Percentiles rank a stretch among this genome's conserved stretches.
These are phyloP conservation scores for Sparidentex hasta DNA, from an alignment of 2,797 vertebrate genomes.

Conservation along the genomic window DNA sequence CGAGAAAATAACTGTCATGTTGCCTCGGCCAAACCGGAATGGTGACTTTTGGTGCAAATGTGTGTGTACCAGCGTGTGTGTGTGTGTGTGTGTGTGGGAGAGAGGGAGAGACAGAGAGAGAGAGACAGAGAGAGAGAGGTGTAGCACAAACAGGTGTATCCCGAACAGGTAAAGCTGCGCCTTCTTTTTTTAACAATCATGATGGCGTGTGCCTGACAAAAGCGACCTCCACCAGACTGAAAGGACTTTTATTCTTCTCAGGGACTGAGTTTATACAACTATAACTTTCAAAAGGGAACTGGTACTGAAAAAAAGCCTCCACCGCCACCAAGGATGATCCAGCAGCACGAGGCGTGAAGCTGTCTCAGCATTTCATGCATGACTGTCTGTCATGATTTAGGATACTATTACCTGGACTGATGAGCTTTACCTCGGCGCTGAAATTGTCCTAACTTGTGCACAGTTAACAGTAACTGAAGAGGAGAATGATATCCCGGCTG, in stretches of 20 bases:
- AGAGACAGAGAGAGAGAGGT: conserved; percentile 22
- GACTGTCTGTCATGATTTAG: conserved; percentile 23
- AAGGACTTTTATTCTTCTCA: conserved; percentile 28
- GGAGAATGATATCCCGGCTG: conserved; percentile 74
- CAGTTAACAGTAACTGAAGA: conserved; percentile 24
- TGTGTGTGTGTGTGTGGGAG: not conserved
- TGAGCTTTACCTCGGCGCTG: conserved; percentile 41
- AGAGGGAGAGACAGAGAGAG: conserved; percentile 29
- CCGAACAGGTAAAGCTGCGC: conserved; percentile 63
- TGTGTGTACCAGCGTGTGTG: conserved; percentile 3
- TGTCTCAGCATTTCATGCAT: conserved; percentile 15
- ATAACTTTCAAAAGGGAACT: conserved; percentile 4
- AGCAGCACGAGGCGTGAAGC: conserved; percentile 35
- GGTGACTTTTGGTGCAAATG: conserved; percentile 49
- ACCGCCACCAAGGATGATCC: conserved; percentile 35
- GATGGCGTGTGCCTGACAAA: conserved; percentile 50
- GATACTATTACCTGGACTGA: conserved; percentile 54
- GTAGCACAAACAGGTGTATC: conserved; percentile 78
- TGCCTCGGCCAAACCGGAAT: conserved; percentile 73
- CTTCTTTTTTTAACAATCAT: conserved; percentile 41
- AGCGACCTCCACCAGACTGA: conserved; percentile 1
- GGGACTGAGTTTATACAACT: conserved; percentile 7
- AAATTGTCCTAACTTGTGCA: conserved; percentile 25
- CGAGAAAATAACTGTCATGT: conserved; percentile 81
- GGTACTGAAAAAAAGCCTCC: not conserved